Conservation (phyloP, 1,140 invertebrate species). For the Manduca sexta region DNA sequence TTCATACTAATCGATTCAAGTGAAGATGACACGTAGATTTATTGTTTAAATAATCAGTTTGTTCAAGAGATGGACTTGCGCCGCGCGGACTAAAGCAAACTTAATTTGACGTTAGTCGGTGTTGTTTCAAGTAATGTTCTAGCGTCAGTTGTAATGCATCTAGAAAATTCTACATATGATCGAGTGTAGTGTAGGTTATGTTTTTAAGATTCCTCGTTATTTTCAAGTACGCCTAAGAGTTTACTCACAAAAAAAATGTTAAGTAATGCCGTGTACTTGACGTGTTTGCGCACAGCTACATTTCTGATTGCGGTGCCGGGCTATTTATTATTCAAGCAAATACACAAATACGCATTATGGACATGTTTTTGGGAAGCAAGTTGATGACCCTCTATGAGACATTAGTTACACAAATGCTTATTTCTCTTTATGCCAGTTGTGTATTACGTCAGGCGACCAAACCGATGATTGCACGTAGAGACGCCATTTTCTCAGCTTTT, state of each 20-base stretch:
- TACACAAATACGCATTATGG: not conserved
- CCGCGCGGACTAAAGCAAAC: too few relatives aligned
- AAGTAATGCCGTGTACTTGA: not conserved
- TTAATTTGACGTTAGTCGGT: too few relatives aligned
- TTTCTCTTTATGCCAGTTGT: too few relatives aligned
- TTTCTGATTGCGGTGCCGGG: not conserved
- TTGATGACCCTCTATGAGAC: too few relatives aligned
- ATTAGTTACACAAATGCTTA: too few relatives aligned
- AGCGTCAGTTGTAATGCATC: not conserved
- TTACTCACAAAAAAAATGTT: not conserved
- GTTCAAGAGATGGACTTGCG: too few relatives aligned
- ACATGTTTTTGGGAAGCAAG: too few relatives aligned
- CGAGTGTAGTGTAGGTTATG: constrained; percentile 1
- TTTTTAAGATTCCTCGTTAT: not conserved
- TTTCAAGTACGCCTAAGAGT: not conserved
- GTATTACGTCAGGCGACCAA: not conserved
- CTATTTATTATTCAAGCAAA: not conserved
- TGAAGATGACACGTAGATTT: too few relatives aligned
- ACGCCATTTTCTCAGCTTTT: too few relatives aligned
- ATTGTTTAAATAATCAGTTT: too few relatives aligned
- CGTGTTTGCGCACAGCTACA: not conserved
- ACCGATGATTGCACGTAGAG: not conserved
- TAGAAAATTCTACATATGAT: constrained; percentile 1
- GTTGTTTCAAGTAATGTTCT: not conserved
- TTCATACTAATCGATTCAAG: too few relatives aligned